A percentile compares a stretch with the other conserved stretches of the same genome.
phyloP scores from a whole-genome alignment of 1,140 invertebrate species.

The Drosophila punjabiensis region DNA sequence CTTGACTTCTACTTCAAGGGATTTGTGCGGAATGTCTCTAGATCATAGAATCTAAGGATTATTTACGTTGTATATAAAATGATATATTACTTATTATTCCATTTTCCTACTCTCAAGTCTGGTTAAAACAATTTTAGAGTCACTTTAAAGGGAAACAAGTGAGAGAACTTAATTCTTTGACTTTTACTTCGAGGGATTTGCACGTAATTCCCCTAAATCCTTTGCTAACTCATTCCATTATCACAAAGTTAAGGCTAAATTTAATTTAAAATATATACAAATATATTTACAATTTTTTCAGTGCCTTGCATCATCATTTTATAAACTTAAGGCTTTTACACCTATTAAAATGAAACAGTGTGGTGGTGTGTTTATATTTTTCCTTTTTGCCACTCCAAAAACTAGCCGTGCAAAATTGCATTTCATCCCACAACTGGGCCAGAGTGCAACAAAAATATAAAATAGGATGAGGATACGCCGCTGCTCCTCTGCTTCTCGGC shows the following conservation, averaged over 20 bases:
- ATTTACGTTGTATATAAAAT: too few relatives aligned
- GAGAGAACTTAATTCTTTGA: neutral
- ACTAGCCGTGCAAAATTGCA: constrained; percentile 73
- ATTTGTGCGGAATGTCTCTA: too few relatives aligned
- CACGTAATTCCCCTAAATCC: too few relatives aligned
- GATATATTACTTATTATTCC: too few relatives aligned
- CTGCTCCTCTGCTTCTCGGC: constrained; percentile 15
- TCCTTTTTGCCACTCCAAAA: constrained; percentile 63
- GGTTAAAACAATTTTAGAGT: neutral
- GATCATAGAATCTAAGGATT: too few relatives aligned
- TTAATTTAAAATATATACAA: too few relatives aligned
- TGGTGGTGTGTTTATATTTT: constrained; percentile 17
- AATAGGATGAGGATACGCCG: constrained; percentile 13
- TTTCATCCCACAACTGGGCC: constrained; percentile 58
- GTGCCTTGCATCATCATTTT: constrained; percentile 63
- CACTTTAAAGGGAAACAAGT: neutral
- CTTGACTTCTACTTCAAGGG: too few relatives aligned
- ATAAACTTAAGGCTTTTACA: constrained; percentile 72
- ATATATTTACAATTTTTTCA: too few relatives aligned
- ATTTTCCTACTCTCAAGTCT: too few relatives aligned
- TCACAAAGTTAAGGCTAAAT: neutral
- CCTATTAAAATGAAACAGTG: constrained; percentile 61
- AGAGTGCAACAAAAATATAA: constrained; percentile 12
- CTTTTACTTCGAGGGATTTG: too few relatives aligned
- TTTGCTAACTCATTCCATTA: neutral